Evolutionary conservation across 2,113 vertebrate genomes (phyloP).

Genomic region (Psittacula cyanocephala): DNA sequence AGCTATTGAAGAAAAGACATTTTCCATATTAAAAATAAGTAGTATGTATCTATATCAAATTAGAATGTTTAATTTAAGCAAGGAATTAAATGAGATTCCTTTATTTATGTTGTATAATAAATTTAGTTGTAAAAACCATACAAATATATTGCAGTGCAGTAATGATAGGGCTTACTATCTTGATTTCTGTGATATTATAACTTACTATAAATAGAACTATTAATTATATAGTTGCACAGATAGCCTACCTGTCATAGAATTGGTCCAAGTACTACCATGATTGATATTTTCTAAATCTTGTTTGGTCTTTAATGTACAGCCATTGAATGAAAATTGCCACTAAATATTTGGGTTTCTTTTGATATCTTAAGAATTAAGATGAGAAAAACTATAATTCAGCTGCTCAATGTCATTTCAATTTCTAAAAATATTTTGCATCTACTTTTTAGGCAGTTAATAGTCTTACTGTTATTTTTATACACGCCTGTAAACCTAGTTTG

Average conservation of each 20-base stretch:
- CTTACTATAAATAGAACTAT: not conserved
- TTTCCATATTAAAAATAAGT: not conserved
- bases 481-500: not conserved
- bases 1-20: not conserved
- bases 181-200: not conserved
- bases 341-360: not conserved
- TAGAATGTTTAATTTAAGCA: not conserved
- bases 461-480: not conserved
- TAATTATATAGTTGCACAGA: not conserved
- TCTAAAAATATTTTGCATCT: not conserved
- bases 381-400: not conserved
- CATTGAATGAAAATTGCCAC: not conserved
- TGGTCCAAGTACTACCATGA: not conserved
- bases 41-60: not conserved
- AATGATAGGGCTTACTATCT: not conserved
- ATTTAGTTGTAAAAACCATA: not conserved
- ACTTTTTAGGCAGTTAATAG: not conserved
- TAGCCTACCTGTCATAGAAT: not conserved
- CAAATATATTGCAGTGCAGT: not conserved
- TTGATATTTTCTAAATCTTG: not conserved
- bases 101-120: not conserved
- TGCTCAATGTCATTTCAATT: not conserved
- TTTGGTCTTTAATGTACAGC: not conserved
- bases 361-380: not conserved
- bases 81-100: not conserved